These are phyloP conservation scores for Nemotelus nigrinus DNA, from an alignment of 2,888 invertebrate genomes.

Conservation along the genomic window DNA sequence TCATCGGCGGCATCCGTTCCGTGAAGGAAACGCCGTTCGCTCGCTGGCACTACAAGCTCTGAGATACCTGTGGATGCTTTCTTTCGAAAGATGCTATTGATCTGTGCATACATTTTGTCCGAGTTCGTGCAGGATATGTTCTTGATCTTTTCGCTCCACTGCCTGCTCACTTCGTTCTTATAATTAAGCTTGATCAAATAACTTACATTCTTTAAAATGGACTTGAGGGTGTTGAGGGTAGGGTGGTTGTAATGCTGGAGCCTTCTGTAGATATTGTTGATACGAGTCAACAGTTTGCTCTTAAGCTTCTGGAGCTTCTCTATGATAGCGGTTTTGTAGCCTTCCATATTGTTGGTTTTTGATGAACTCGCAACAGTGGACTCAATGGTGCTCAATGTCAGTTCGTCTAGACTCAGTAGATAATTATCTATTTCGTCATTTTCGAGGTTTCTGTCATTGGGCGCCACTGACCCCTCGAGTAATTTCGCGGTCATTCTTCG, in stretches of 20 bases:
- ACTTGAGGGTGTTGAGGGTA: background rate
- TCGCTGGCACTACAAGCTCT: too few species aligned
- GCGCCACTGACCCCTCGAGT: background rate
- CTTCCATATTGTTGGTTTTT: slow-evolving; percentile 12
- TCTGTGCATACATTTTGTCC: too few species aligned
- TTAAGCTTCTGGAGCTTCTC: slow-evolving; percentile 17
- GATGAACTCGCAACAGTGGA: slow-evolving; percentile 2
- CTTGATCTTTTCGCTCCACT: background rate
- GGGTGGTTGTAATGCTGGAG: slow-evolving; percentile 20
- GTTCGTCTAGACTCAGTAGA: slow-evolving; percentile 3
- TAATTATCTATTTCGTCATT: slow-evolving; percentile 20
- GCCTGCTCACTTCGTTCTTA: slow-evolving; percentile 6
- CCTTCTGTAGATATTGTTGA: slow-evolving; percentile 29
- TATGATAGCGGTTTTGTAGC: slow-evolving; percentile 1
- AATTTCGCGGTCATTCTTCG: background rate
- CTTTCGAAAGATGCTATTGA: too few species aligned
- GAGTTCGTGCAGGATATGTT: too few species aligned
- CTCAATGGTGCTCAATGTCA: slow-evolving; percentile 5
- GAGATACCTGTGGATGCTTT: too few species aligned
- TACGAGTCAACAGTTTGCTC: background rate
- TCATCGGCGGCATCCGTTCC: too few species aligned
- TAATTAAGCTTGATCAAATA: background rate
- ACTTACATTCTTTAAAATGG: background rate
- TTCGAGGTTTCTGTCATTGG: slow-evolving; percentile 19
- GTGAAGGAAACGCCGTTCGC: too few species aligned